Evolutionary conservation across 2,113 vertebrate species (phyloP).

Genomic region (Caranx melampygus): DNA sequence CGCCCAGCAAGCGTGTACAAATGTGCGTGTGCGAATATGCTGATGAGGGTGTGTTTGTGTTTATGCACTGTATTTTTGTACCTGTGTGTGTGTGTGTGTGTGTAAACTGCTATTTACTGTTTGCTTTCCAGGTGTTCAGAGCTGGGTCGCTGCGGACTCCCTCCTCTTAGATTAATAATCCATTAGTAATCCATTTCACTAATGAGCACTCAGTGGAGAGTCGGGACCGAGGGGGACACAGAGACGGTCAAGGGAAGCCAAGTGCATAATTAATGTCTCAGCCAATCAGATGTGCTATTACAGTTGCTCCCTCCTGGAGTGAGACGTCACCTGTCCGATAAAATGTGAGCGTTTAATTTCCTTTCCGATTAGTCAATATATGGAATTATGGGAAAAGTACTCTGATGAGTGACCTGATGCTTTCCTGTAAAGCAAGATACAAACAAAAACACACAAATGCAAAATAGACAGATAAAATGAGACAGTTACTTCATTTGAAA

Average conservation of each 20-base stretch:
- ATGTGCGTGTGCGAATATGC: conserved; percentile 47
- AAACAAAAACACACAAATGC: neutral
- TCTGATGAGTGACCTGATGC: neutral
- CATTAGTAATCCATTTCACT: conserved; percentile 90
- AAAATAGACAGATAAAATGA: no score
- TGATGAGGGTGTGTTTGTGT: conserved; percentile 47
- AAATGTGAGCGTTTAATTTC: conserved; percentile 18
- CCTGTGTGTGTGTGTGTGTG: conserved; percentile 19
- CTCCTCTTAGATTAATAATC: conserved; percentile 85
- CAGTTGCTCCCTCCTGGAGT: conserved; percentile 31
- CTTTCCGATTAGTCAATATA: neutral
- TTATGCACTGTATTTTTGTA: conserved; percentile 9
- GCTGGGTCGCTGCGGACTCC: conserved; percentile 71
- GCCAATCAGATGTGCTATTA: conserved; percentile 86
- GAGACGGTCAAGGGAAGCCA: conserved; percentile 89
- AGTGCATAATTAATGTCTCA: conserved; percentile 93
- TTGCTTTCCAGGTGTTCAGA: conserved; percentile 82
- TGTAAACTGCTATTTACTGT: conserved; percentile 74
- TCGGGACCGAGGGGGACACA: conserved; percentile 78
- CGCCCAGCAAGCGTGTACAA: conserved; percentile 24
- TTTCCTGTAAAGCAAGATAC: neutral
- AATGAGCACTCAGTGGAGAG: conserved; percentile 90
- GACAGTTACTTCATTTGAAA: neutral
- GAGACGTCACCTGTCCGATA: conserved; percentile 64
- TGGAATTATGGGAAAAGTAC: conserved; percentile 2